phyloP scores from a whole-genome alignment of 2,888 invertebrate genomes.

The Dione vanillae region DNA sequence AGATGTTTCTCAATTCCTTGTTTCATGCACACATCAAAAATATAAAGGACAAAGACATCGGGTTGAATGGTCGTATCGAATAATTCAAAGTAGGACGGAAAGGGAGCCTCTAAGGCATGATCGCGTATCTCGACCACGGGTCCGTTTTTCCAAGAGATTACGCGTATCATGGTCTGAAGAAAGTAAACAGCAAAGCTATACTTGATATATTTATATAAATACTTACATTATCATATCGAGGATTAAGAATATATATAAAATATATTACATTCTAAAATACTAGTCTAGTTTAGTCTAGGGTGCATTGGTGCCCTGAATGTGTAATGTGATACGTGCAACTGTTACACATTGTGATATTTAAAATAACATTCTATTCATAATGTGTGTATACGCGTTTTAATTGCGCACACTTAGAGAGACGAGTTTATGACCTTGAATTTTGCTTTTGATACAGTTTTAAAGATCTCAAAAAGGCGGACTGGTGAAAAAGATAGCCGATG shows the following conservation, averaged over 20 bases:
- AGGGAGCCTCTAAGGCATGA: constrained; percentile 49
- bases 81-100: constrained; percentile 46
- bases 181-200: constrained; percentile 63
- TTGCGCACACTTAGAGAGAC: too few species aligned
- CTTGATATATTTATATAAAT: constrained; percentile 70
- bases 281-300: too few species aligned
- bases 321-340: too few species aligned
- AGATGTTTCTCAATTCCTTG: constrained; percentile 41
- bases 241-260: constrained; percentile 59
- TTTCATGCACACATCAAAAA: constrained; percentile 37
- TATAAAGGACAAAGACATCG: constrained; percentile 48
- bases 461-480: too few species aligned
- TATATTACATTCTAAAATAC: too few species aligned
- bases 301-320: too few species aligned
- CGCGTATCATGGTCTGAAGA: constrained; percentile 66
- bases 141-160: constrained; percentile 77
- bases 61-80: constrained; percentile 44
- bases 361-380: too few species aligned
- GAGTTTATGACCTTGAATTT: too few species aligned
- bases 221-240: constrained; percentile 59
- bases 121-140: constrained; percentile 49
- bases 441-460: too few species aligned
- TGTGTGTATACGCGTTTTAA: too few species aligned
- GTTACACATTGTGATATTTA: not conserved
- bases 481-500: too few species aligned